Percentiles rank a stretch among this genome's conserved stretches.
Evolutionary conservation across 2,888 invertebrate species (phyloP).

Genomic region (Hypomecis atomaria): DNA sequence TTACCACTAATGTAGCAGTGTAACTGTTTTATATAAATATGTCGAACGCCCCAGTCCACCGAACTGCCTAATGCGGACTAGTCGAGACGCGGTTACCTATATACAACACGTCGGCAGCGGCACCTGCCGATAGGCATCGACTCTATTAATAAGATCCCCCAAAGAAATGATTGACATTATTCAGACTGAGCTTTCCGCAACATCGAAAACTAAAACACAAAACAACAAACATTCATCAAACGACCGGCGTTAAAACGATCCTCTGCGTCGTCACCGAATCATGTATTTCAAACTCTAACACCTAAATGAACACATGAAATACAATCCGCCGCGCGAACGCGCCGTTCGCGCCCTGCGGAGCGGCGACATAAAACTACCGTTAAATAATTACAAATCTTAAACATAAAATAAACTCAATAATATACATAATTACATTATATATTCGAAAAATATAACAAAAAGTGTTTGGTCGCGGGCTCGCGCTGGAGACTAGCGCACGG

Average conservation of each 20-base stretch:
- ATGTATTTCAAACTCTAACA: conserved; percentile 79
- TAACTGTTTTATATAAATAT: neutral
- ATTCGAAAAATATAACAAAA: conserved; percentile 79
- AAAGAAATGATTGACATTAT: conserved; percentile 83
- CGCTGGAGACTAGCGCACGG: conserved; percentile 22
- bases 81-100: conserved; percentile 34
- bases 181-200: conserved; percentile 78
- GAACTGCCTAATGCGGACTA: conserved; percentile 19
- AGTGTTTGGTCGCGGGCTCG: conserved; percentile 38
- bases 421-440: conserved; percentile 84
- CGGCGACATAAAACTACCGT: conserved; percentile 69
- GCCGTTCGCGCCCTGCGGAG: conserved; percentile 59
- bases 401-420: conserved; percentile 82
- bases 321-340: conserved; percentile 69
- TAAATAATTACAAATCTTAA: conserved; percentile 82
- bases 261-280: conserved; percentile 67
- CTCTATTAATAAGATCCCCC: conserved; percentile 54
- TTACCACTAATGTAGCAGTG: conserved; percentile 8
- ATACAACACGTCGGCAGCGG: conserved; percentile 46
- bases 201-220: conserved; percentile 79
- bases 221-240: conserved; percentile 79
- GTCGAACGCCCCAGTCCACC: conserved; percentile 17
- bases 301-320: conserved; percentile 84
- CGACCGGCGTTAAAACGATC: conserved; percentile 69
- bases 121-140: conserved; percentile 42